Conservation (phyloP, 2,888 invertebrate species). For the Acronicta alni region DNA sequence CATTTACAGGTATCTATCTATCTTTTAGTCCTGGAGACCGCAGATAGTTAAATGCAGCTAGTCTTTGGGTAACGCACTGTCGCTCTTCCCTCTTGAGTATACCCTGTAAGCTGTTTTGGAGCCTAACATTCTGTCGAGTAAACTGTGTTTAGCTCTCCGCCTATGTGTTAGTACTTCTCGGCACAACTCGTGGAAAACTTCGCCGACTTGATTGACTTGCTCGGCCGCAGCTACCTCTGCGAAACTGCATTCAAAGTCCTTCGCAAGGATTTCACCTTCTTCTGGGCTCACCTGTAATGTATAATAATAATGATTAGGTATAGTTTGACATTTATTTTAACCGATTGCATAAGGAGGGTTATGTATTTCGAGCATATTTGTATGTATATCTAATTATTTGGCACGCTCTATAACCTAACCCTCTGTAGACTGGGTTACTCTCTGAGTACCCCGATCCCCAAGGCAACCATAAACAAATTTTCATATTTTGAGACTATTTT, state of each 20-base stretch:
- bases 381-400: too few species aligned
- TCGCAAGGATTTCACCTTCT: slow-evolving; percentile 96
- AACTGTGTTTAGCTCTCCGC: slow-evolving; percentile 95
- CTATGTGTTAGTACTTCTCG: slow-evolving; percentile 94
- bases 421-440: too few species aligned
- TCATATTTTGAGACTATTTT: too few species aligned
- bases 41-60: slow-evolving; percentile 67
- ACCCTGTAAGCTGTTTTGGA: slow-evolving; percentile 92
- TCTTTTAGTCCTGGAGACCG: slow-evolving; percentile 23
- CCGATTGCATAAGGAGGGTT: too few species aligned
- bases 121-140: slow-evolving; percentile 95
- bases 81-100: slow-evolving; percentile 96
- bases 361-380: too few species aligned
- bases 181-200: slow-evolving; percentile 95
- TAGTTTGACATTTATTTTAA: too few species aligned
- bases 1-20: slow-evolving; percentile 12
- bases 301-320: too few species aligned
- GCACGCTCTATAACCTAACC: too few species aligned
- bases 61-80: slow-evolving; percentile 96
- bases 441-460: too few species aligned
- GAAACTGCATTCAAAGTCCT: slow-evolving; percentile 96
- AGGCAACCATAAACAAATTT: too few species aligned
- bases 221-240: slow-evolving; percentile 97
- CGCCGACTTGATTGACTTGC: slow-evolving; percentile 95
- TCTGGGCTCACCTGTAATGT: slow-evolving; percentile 92